Base-by-base conservation (phyloP, 2,113 vertebrate genomes). In the Chrysemys picta region DNA sequence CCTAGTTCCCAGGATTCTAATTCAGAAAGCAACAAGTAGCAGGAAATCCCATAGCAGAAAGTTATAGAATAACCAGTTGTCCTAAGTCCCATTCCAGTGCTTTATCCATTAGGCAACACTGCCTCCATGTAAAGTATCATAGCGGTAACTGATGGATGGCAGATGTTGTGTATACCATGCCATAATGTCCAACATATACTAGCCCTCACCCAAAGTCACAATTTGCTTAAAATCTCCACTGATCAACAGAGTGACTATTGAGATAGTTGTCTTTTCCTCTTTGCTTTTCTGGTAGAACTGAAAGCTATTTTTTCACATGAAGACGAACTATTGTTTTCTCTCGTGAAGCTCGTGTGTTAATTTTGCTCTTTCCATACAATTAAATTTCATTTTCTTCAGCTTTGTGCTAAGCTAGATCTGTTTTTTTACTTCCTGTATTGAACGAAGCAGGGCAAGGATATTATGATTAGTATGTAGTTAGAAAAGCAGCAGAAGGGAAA, bases 391-490 rank as follows among this genome's bases (percentile, higher is more conserved):
- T 88, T 93, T 82, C 52, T 82, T 91, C 93, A 38, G 80, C 57
- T 87, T 84, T 54, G 52, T 42, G 38, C 72, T 42, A 42, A 45
- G 21, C 72, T 75, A 25, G 21, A 65, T 88, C 84, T 91, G 83
- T 52, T 72, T 62, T 93, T 95, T 25, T 38, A 42, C 22, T 42
- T 42, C 22, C 27, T 65, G 50, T 72, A 76, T 65, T 82, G 92
- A 95, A 25, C 85, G 54, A 13, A 59, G 89, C 85, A 69, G 62
- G 85, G 82, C 72, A 65, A 93, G 94, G 91, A 52, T 52, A 87
- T 69, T 91, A 87, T 90, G 79, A 91, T 95, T 93, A 93, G 95
- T 92, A 94, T 92, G 83, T 95, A 90, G 81, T 79, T 95, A 81
- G 85, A 78, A 62, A 52, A 90, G 95, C 90, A 93, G 22, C n/a